Percentiles rank a stretch among this genome's conserved stretches.
Evolutionary conservation across 1,140 invertebrate genomes (phyloP).

Genomic region (Monochamus saltuarius): DNA sequence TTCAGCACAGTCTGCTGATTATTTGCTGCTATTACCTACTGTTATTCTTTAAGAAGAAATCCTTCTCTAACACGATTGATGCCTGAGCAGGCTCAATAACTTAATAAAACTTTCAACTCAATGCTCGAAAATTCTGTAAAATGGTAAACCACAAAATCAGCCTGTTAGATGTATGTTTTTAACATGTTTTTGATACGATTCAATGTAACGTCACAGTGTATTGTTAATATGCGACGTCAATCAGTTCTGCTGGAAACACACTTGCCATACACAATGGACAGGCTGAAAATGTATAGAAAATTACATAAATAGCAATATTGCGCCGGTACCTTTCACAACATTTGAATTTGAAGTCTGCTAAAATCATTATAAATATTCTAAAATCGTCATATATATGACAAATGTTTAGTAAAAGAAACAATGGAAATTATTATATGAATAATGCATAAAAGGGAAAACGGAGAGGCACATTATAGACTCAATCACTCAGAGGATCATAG

Average conservation of each 20-base stretch:
- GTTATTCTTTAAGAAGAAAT: too few relatives aligned
- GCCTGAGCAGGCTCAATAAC: too few relatives aligned
- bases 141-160: too few relatives aligned
- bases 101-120: too few relatives aligned
- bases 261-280: neutral
- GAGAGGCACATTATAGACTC: neutral
- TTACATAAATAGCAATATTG: conserved; percentile 6
- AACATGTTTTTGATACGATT: neutral
- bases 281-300: neutral
- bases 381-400: too few relatives aligned
- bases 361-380: too few relatives aligned
- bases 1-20: too few relatives aligned
- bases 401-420: neutral
- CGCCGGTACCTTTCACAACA: neutral
- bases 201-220: neutral
- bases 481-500: too few relatives aligned
- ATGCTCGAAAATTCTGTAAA: too few relatives aligned
- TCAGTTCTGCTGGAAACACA: neutral
- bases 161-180: neutral
- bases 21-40: too few relatives aligned
- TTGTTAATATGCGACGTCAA: neutral
- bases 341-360: too few relatives aligned
- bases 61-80: too few relatives aligned
- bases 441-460: conserved; percentile 11
- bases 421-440: conserved; percentile 8